Base-by-base conservation (phyloP, 2,113 vertebrate species). In the Tonatia bakeri region DNA sequence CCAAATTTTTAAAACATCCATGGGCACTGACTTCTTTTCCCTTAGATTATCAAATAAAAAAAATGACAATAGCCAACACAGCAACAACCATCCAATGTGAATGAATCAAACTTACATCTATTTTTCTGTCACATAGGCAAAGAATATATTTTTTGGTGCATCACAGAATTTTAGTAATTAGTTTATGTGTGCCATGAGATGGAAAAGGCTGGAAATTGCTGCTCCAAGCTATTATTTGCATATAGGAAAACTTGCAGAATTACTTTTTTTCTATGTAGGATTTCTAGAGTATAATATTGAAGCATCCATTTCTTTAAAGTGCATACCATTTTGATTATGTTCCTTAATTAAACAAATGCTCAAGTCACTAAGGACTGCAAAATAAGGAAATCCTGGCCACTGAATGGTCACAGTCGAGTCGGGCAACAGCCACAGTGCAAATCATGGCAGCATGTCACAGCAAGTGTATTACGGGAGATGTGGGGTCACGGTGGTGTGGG, bases 231-330 rank as follows among this genome's bases (percentile, higher is more conserved):
- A 36, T 47, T 67, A 43, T 5, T 65, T 72, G 81, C 1, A 40
- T 45, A 10, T 22, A 69, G 52, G 33, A 91, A 65, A 79, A 28
- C 36, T 67, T 85, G 56, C 14, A 56, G 9, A 90, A 87, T 85
- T 92, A 17, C 33, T 93, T 69, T 69, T 87, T 81, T 40, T 77
- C 1, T 56, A 1, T 13, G 67, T 38, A 31, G 86, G 33, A 40
- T 77, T 87, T 92, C 70, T 91, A 45, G 36, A 94, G 33, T 65
- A 70, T 93, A 84, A 84, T 81, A 64, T 33, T 76, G 9, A 92
- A 81, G 82, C 24, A 67, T 65, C 17, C 31, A 65, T 91, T 80
- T 84, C 50, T 94, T 75, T 43, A 64, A 69, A 77, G 12, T 38
- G 26, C 12, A 31, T 79, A 52, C 13, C 28, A 36, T 31, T 70